A percentile compares a stretch with the other conserved stretches of the same genome.
Evolutionary conservation across 30 jellyfish, hydroid and myxozoan genomes (phyloP).

Genomic region (Turritopsis dohrnii): DNA sequence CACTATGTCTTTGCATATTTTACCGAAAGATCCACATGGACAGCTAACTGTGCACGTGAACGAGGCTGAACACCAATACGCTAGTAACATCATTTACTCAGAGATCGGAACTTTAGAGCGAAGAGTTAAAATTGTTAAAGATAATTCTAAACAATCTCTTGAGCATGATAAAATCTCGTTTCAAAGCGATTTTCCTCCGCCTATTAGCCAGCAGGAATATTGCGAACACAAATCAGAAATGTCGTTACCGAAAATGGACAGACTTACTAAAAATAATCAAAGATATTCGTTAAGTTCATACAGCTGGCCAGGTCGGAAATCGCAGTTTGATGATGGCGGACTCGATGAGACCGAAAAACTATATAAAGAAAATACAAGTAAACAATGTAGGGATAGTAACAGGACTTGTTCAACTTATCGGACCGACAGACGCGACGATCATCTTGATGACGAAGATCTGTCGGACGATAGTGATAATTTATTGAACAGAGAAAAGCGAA

Average conservation of each 20-base stretch:
- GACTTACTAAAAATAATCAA: background rate
- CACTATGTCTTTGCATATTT: background rate
- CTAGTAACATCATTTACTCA: background rate
- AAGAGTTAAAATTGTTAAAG: background rate
- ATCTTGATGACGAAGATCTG: background rate
- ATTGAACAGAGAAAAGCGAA: background rate
- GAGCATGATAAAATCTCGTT: too few relatives aligned
- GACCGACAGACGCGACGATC: background rate
- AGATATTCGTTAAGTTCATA: background rate
- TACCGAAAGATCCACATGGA: background rate
- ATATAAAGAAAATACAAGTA: background rate
- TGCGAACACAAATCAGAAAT: background rate
- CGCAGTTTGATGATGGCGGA: background rate
- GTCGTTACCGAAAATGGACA: background rate
- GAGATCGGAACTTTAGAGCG: background rate
- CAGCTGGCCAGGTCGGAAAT: background rate
- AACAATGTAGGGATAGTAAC: background rate
- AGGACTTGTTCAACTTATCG: background rate
- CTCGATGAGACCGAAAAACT: background rate
- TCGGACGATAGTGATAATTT: background rate
- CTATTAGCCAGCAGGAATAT: background rate
- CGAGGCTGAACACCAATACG: background rate
- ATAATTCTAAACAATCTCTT: too few relatives aligned
- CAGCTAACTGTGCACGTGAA: background rate
- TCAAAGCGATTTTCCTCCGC: background rate